phyloP scores from a whole-genome alignment of 1,140 invertebrate species.

The Tetragonula clypearis region DNA sequence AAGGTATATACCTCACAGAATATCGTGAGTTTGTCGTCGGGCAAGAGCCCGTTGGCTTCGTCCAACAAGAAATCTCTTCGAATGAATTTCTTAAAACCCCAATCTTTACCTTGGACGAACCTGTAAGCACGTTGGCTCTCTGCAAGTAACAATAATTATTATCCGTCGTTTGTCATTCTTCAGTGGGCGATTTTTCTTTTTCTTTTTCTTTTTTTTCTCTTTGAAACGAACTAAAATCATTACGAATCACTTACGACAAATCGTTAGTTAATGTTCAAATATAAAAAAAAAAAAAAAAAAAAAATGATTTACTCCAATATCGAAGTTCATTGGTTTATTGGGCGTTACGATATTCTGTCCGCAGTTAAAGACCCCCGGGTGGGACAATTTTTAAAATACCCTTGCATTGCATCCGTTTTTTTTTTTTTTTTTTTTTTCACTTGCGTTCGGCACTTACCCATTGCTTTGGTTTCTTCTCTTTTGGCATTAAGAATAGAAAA shows the following conservation, averaged over 20 bases:
- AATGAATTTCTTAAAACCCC: slow-evolving; percentile 99
- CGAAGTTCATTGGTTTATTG: too few relatives aligned
- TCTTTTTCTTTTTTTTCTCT: not conserved
- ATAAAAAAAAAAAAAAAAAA: too few relatives aligned
- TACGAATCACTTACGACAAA: not conserved
- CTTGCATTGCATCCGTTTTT: slow-evolving; percentile 42
- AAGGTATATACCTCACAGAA: slow-evolving; percentile 95
- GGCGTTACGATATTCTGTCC: too few relatives aligned
- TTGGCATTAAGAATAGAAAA: slow-evolving; percentile 99
- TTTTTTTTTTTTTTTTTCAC: slow-evolving; percentile 17
- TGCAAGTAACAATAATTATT: slow-evolving; percentile 71
- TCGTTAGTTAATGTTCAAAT: not conserved
- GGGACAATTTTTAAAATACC: slow-evolving; percentile 57
- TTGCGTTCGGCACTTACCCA: slow-evolving; percentile 86
- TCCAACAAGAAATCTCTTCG: slow-evolving; percentile 98
- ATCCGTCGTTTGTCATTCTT: not conserved
- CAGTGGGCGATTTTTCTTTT: too few relatives aligned
- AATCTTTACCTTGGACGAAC: slow-evolving; percentile 99
- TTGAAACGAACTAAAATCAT: not conserved
- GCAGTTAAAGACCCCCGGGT: not conserved
- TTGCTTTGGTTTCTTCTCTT: slow-evolving; percentile 99
- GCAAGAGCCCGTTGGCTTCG: slow-evolving; percentile 98
- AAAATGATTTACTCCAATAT: not conserved
- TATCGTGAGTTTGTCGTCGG: slow-evolving; percentile 99
- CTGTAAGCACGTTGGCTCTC: slow-evolving; percentile 96